phyloP scores from a whole-genome alignment of 2,888 invertebrate genomes.

The Anarsia innoxiella region DNA sequence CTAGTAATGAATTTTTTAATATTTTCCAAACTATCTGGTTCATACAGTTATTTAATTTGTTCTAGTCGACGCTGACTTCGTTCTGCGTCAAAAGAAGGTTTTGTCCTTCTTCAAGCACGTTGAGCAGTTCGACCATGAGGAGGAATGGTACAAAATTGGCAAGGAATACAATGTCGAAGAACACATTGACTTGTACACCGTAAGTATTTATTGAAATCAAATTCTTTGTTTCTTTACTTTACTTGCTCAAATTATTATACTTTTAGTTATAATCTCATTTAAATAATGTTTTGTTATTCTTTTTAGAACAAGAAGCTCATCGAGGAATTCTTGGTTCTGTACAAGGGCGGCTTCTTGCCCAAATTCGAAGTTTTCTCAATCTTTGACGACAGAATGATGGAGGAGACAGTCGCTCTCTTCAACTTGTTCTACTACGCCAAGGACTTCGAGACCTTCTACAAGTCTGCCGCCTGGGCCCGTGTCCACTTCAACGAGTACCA shows the following conservation, averaged over 20 bases:
- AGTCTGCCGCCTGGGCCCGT: conserved; percentile 73
- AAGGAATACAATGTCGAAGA: conserved; percentile 47
- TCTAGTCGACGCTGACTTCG: conserved; percentile 24
- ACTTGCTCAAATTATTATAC: too few species aligned
- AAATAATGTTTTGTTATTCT: conserved; percentile 8
- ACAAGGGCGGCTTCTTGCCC: conserved; percentile 61
- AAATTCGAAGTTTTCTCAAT: conserved; percentile 68
- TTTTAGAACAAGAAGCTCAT: conserved; percentile 58
- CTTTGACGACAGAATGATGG: conserved; percentile 55
- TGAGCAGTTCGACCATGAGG: conserved; percentile 41
- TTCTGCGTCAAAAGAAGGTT: conserved; percentile 16
- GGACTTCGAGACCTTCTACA: conserved; percentile 77
- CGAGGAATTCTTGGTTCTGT: conserved; percentile 51
- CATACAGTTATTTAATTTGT: not conserved
- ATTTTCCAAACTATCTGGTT: not conserved
- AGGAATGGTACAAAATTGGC: conserved; percentile 51
- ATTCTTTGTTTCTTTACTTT: too few species aligned
- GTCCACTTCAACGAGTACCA: conserved; percentile 76
- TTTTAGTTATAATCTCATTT: not conserved
- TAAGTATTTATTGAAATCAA: too few species aligned
- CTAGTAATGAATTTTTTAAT: not conserved
- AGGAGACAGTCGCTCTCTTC: conserved; percentile 71
- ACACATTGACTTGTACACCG: conserved; percentile 52
- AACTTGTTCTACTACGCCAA: conserved; percentile 75
- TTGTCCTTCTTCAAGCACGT: conserved; percentile 51